Base-by-base conservation (phyloP, 2,888 invertebrate genomes). In the Zaprionus lineosus region DNA sequence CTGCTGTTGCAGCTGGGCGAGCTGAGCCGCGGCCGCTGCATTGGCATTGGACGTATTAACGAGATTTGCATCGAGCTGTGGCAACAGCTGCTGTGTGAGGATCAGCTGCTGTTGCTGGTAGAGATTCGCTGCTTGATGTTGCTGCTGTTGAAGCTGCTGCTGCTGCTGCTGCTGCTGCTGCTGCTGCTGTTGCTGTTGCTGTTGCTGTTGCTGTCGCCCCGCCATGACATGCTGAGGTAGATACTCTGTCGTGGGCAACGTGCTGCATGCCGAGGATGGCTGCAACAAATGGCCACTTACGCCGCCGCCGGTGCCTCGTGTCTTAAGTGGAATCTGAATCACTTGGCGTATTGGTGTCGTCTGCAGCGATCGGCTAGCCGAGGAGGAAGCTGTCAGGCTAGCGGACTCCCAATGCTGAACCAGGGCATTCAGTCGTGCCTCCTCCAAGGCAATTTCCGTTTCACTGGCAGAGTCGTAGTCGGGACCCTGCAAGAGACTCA, bases 391-490 rank as follows among this genome's bases (percentile, higher is more conserved):
- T 50, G 91, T 90, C 55, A 92, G 90, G 59, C 94, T 95, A 2
- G 94, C 93, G 24, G 94, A 92, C 75, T 94, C 94, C 95, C 95
- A 95, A 86, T 94, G 93, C 64, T 94, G 93, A 61, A 95, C 92
- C 31, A 95, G 90, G 9, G 92, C 91, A 72, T 92, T 92, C 58
- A 94, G 91, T 50, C 94, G 92, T 52, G 94, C 94, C 43, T 93
- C 92, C 86, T 94, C 94, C 78, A 93, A 88, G 36, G 92, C 92
- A 41, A 93, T 91, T 91, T 95, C 95, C 51, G 93, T 93, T 90
- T 95, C 95, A 88, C 94, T 94, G 57, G 92, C 92, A 5, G 94
- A 94, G 87, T 96, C 95, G 89, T 95, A 96, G 87, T 96, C 96
- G 65, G 94, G 94, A 55, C 96, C 96, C 95, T 95, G 90, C 1